A percentile compares a stretch with the other conserved stretches of the same genome.
These are phyloP conservation scores for Sarcophaga carnaria DNA, from an alignment of 2,888 invertebrate genomes.

Conservation along the genomic window DNA sequence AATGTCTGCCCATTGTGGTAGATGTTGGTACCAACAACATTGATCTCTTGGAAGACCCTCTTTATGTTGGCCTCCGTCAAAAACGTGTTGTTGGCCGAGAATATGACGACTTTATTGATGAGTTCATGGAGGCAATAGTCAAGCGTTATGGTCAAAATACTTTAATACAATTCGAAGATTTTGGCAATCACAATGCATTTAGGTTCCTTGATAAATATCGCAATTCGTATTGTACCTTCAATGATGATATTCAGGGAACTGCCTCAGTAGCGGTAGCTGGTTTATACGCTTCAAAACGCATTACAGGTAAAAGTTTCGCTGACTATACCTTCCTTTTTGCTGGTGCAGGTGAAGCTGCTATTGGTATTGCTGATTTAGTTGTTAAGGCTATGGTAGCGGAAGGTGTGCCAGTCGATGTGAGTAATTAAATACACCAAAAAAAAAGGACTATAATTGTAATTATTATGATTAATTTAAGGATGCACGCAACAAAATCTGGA, in stretches of 20 bases:
- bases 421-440: background rate
- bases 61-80: conserved; percentile 96
- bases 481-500: conserved; percentile 94
- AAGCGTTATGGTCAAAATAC: conserved; percentile 93
- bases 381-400: conserved; percentile 93
- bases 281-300: conserved; percentile 83
- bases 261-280: conserved; percentile 98
- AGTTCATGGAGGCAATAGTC: conserved; percentile 97
- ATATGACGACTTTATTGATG: conserved; percentile 97
- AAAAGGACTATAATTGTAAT: background rate
- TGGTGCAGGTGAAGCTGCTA: conserved; percentile 95
- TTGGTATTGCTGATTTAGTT: conserved; percentile 95
- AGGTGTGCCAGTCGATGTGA: conserved; percentile 82
- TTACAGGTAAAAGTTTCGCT: conserved; percentile 87
- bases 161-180: conserved; percentile 96
- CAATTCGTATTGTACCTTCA: conserved; percentile 96
- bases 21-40: conserved; percentile 98
- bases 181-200: conserved; percentile 98
- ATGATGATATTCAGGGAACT: conserved; percentile 99
- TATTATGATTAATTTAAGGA: conserved; percentile 81
- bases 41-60: conserved; percentile 93
- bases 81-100: conserved; percentile 91
- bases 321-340: conserved; percentile 96
- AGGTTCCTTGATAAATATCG: conserved; percentile 95
- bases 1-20: conserved; percentile 95